phyloP scores from a whole-genome alignment of 2,888 invertebrate species.

The Xestia sexstrigata region DNA sequence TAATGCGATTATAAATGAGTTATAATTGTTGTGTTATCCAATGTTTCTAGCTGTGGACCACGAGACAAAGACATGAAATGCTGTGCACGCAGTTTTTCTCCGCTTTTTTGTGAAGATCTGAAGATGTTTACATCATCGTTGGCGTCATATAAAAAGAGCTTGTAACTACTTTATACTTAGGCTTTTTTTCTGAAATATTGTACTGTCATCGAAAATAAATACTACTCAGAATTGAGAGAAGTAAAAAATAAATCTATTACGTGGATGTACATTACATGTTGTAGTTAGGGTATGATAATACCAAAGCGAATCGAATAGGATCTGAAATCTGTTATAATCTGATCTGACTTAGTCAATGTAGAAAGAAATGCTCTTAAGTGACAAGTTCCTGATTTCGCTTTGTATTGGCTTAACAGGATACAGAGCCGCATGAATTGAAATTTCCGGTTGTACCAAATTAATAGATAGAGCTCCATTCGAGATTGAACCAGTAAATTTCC shows the following conservation, averaged over 20 bases:
- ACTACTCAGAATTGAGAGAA: slow-evolving; percentile 13
- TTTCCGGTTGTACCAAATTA: slow-evolving; percentile 82
- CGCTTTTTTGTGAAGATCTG: slow-evolving; percentile 36
- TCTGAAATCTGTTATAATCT: neutral
- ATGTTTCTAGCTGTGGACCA: slow-evolving; percentile 23
- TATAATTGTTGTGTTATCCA: slow-evolving; percentile 41
- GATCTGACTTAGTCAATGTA: slow-evolving; percentile 21
- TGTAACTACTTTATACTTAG: slow-evolving; percentile 17
- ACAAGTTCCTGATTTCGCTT: slow-evolving; percentile 80
- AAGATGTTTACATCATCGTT: slow-evolving; percentile 48
- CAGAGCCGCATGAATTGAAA: slow-evolving; percentile 82
- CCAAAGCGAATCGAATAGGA: neutral
- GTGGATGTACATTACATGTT: slow-evolving; percentile 13
- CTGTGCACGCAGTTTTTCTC: slow-evolving; percentile 26
- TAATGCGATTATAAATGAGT: slow-evolving; percentile 45
- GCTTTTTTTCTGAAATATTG: slow-evolving; percentile 33
- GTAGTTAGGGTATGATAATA: neutral
- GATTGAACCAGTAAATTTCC: slow-evolving; percentile 42
- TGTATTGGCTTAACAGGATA: slow-evolving; percentile 80
- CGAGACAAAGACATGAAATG: slow-evolving; percentile 29
- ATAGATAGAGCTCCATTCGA: slow-evolving; percentile 59
- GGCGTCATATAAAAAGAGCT: slow-evolving; percentile 32
- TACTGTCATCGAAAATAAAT: slow-evolving; percentile 56
- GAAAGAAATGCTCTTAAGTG: slow-evolving; percentile 77
- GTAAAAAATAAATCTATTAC: slow-evolving; percentile 49